These are phyloP conservation scores for Illadopsis cleaveri DNA, from an alignment of 2,113 vertebrate genomes.

Conservation along the genomic window DNA sequence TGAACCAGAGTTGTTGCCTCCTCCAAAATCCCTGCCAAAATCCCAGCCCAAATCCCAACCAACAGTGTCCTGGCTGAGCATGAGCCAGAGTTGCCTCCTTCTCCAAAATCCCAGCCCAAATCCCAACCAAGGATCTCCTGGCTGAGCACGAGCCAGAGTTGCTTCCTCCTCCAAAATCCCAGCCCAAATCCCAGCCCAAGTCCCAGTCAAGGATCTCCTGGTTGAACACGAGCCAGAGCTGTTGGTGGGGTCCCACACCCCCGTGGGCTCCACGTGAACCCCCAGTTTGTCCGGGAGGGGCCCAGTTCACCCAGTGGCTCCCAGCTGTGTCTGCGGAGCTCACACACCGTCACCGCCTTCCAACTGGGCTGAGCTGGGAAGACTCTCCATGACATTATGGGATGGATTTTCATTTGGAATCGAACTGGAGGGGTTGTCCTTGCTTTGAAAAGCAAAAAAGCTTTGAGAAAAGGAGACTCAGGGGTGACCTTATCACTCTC, in stretches of 20 bases:
- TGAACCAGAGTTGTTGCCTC: accelerated
- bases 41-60: not conserved
- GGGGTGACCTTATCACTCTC: too few relatives aligned
- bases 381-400: accelerated
- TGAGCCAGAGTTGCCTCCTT: accelerated
- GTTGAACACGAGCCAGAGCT: not conserved
- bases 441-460: not conserved
- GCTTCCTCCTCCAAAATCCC: not conserved
- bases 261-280: accelerated
- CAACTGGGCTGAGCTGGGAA: not conserved
- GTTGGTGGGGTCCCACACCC: not conserved
- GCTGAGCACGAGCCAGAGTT: not conserved
- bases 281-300: accelerated
- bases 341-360: accelerated
- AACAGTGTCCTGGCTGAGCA: not conserved
- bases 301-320: not conserved
- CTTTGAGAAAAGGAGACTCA: too few relatives aligned
- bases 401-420: not conserved
- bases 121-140: not conserved
- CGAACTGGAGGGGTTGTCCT: accelerated
- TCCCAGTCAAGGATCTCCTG: not conserved
- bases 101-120: not conserved
- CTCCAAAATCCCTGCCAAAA: not conserved
- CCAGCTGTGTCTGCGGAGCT: not conserved
- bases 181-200: not conserved